These are phyloP conservation scores for Pegea sp. DNA, from an alignment of 23 tunicate species.

Conservation along the genomic window DNA sequence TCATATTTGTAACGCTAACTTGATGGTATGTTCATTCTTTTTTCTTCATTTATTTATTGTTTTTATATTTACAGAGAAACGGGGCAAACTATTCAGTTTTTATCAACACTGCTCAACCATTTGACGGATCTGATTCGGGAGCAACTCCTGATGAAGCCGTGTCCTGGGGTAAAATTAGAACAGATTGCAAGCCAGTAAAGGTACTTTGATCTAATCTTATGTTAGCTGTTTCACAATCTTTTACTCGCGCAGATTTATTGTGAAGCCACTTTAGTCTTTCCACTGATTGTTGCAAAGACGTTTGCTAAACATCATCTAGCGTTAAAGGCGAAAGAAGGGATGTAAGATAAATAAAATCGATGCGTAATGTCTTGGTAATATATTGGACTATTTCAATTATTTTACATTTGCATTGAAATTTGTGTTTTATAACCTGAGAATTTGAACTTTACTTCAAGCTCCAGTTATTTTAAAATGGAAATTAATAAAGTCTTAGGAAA, in stretches of 20 bases:
- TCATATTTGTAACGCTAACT: constrained; percentile 91
- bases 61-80: constrained; percentile 32
- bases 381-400: too few relatives aligned
- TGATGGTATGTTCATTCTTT: constrained; percentile 36
- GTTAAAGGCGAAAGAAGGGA: background rate
- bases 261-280: constrained; percentile 79
- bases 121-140: constrained; percentile 91
- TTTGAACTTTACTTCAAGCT: too few relatives aligned
- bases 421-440: too few relatives aligned
- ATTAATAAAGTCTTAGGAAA: too few relatives aligned
- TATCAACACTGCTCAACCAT: constrained; percentile 91
- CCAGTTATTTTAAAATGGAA: too few relatives aligned
- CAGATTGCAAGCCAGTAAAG: constrained; percentile 66
- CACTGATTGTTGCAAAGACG: constrained; percentile 76
- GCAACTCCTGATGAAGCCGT: constrained; percentile 94
- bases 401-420: too few relatives aligned
- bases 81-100: constrained; percentile 89
- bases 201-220: constrained; percentile 6
- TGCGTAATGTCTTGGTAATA: too few relatives aligned
- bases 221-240: background rate
- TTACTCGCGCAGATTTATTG: constrained; percentile 23
- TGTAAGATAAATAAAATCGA: too few relatives aligned
- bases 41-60: background rate
- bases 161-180: constrained; percentile 91
- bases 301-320: constrained; percentile 52